A percentile compares a stretch with the other conserved stretches of the same genome.
These are phyloP conservation scores for Serilophus lunatus DNA, from an alignment of 2,113 vertebrate genomes.

Conservation along the genomic window DNA sequence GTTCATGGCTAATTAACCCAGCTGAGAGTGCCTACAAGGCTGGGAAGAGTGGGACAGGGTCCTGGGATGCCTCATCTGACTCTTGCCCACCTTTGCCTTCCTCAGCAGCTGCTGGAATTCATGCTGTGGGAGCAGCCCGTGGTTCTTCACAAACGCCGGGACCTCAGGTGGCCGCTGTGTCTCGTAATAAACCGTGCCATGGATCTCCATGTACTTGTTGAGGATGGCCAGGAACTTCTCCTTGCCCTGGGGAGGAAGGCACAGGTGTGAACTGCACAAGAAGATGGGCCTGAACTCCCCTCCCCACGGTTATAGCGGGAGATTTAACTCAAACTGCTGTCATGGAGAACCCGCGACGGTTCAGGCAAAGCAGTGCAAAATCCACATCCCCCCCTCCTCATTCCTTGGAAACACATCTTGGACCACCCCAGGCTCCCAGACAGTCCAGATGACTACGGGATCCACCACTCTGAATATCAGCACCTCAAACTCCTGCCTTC, in stretches of 20 bases:
- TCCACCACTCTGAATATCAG: background rate
- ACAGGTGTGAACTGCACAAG: background rate
- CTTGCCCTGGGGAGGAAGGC: conserved; percentile 79
- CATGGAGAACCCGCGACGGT: rapidly evolving
- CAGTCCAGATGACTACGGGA: rapidly evolving
- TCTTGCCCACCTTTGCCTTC: conserved; percentile 82
- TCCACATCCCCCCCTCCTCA: rapidly evolving
- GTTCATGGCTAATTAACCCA: background rate
- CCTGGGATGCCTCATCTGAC: background rate
- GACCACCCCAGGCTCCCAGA: background rate
- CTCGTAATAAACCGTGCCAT: conserved; percentile 94
- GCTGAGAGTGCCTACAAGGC: background rate
- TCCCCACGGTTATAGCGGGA: rapidly evolving
- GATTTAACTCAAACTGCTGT: background rate
- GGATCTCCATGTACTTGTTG: conserved; percentile 95
- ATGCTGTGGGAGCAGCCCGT: conserved; percentile 91
- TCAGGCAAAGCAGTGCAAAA: background rate
- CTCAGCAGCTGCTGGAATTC: conserved; percentile 94
- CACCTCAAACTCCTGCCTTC: background rate
- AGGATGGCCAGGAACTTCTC: conserved; percentile 89
- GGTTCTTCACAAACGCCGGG: conserved; percentile 93
- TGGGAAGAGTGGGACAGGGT: background rate
- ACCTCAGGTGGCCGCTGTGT: conserved; percentile 91
- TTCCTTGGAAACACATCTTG: background rate
- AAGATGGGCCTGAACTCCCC: background rate